A percentile compares a stretch with the other conserved stretches of the same genome.
Evolutionary conservation across 2,797 vertebrate genomes (phyloP).

Genomic region (Takifugu rubripes): DNA sequence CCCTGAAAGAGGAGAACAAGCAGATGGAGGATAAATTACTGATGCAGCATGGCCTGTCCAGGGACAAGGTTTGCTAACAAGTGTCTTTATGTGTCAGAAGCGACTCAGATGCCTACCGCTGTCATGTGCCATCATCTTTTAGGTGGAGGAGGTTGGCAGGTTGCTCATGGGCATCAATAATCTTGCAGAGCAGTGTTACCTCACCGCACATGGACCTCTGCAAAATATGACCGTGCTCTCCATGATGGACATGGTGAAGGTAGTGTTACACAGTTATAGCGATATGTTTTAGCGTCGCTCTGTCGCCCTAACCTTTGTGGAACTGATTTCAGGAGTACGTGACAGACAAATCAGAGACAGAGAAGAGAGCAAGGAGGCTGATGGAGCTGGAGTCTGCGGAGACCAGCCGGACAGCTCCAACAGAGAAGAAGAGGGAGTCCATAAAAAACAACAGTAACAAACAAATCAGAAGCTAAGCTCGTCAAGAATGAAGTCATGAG

Average conservation of each 20-base stretch:
- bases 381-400: slow-evolving; percentile 37
- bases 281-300: not conserved
- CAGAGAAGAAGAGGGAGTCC: slow-evolving; percentile 34
- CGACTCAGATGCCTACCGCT: not conserved
- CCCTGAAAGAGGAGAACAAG: slow-evolving; percentile 62
- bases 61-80: slow-evolving; percentile 63
- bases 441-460: slow-evolving; percentile 56
- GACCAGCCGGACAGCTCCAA: slow-evolving; percentile 34
- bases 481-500: slow-evolving; percentile 47
- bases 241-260: slow-evolving; percentile 80
- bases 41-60: slow-evolving; percentile 60
- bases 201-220: slow-evolving; percentile 56
- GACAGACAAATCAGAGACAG: slow-evolving; percentile 67
- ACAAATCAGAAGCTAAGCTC: slow-evolving; percentile 58
- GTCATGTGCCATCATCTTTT: slow-evolving; percentile 6
- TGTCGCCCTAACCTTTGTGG: not conserved
- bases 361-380: slow-evolving; percentile 54
- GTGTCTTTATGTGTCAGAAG: not conserved
- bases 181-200: slow-evolving; percentile 75
- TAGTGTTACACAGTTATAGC: slow-evolving; percentile 26
- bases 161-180: slow-evolving; percentile 67
- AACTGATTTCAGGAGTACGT: slow-evolving; percentile 73
- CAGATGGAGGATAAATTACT: slow-evolving; percentile 63
- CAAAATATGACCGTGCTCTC: slow-evolving; percentile 53
- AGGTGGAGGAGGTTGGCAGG: slow-evolving; percentile 69